A percentile compares a stretch with the other conserved stretches of the same genome.
Evolutionary conservation across 2,113 vertebrate species (phyloP).

Genomic region (Bubo scandiacus): DNA sequence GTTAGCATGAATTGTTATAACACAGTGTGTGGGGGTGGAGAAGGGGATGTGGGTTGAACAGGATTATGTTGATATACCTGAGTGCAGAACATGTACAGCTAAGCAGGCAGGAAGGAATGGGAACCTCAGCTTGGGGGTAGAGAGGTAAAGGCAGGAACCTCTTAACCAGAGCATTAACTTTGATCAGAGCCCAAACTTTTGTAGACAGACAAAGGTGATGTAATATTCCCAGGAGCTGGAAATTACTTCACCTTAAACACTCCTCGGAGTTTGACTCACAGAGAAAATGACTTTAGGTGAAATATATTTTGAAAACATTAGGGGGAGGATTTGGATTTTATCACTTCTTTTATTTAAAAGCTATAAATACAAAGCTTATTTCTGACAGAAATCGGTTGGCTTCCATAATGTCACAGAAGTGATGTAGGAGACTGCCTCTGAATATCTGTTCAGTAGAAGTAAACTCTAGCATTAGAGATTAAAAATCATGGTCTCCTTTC

Average conservation of each 20-base stretch:
- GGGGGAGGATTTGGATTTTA: neutral
- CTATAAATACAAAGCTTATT: neutral
- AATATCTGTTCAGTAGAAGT: neutral
- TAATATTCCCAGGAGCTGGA: neutral
- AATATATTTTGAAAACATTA: neutral
- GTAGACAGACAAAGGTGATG: neutral
- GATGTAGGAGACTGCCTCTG: neutral
- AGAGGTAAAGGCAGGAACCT: neutral
- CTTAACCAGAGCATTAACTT: neutral
- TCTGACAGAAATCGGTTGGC: neutral
- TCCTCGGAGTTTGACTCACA: neutral
- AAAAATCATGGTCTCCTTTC: neutral
- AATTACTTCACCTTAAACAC: constrained; percentile 1
- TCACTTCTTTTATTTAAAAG: neutral
- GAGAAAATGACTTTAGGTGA: neutral
- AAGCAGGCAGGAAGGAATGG: neutral
- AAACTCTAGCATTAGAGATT: neutral
- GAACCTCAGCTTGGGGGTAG: neutral
- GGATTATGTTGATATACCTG: neutral
- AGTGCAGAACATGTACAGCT: neutral
- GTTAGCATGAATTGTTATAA: neutral
- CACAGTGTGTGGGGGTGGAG: neutral
- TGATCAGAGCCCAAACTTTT: neutral
- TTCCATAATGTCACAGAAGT: neutral
- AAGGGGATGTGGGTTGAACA: neutral